These are phyloP conservation scores for Vulpes vulpes DNA, from an alignment of 2,113 vertebrate species.

Conservation along the genomic window DNA sequence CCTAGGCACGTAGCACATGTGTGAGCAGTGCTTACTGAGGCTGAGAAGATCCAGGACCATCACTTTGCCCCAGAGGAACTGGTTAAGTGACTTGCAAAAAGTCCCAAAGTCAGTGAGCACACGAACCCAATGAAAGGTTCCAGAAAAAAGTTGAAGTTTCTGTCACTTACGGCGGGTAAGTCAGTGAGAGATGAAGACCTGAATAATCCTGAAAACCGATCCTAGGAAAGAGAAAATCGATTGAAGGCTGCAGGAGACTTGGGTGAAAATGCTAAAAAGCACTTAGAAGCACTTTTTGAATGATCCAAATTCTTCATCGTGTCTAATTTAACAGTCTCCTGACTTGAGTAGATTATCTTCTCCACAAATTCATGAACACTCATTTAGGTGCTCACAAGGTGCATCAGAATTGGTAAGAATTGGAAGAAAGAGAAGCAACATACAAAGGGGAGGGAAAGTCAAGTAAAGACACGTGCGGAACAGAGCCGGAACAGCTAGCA, in stretches of 20 bases:
- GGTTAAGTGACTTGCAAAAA: not conserved
- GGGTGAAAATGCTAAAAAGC: not conserved
- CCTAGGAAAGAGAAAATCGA: not conserved
- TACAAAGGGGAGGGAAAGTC: not conserved
- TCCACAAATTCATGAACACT: not conserved
- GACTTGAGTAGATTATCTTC: not conserved
- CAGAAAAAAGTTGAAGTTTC: not conserved
- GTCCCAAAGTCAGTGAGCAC: not conserved
- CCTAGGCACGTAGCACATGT: not conserved
- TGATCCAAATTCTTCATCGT: not conserved
- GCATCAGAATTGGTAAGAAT: not conserved
- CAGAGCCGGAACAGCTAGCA: not conserved
- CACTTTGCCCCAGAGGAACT: not conserved
- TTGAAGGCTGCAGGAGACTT: not conserved
- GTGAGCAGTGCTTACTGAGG: not conserved
- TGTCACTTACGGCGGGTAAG: not conserved
- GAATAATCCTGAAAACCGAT: not conserved
- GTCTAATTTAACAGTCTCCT: not conserved
- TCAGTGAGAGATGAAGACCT: not conserved
- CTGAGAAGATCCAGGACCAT: not conserved
- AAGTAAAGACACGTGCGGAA: not conserved
- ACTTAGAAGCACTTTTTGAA: not conserved
- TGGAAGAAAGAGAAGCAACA: not conserved
- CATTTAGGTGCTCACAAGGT: not conserved
- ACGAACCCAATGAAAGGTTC: constrained; percentile 3